Conservation (phyloP, 2,888 invertebrate genomes). For the Ctenicera cuprea region DNA sequence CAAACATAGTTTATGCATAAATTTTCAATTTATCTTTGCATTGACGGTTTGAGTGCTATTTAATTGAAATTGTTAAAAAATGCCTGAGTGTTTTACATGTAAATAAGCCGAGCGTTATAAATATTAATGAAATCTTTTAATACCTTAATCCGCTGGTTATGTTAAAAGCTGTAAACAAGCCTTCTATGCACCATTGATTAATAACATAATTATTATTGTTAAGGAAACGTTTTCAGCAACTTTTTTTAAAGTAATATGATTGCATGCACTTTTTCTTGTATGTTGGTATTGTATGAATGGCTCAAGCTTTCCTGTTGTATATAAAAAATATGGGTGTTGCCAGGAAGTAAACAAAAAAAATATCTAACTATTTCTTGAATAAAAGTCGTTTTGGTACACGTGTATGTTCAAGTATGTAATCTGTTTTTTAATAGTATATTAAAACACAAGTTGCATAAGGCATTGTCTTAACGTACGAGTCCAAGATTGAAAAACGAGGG, state of each 20-base stretch:
- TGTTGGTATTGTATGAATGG: no score
- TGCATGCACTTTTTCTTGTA: no score
- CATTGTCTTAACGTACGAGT: no score
- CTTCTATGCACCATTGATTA: background rate
- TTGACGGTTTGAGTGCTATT: slow-evolving; percentile 11
- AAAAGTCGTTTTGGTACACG: no score
- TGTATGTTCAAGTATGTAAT: no score
- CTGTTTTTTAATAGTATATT: no score
- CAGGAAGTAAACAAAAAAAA: no score
- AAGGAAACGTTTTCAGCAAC: slow-evolving; percentile 7
- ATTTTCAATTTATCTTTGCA: slow-evolving; percentile 23
- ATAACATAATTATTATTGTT: slow-evolving; percentile 17
- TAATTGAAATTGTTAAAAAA: slow-evolving; percentile 19
- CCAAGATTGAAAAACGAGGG: no score
- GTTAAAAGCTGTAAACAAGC: slow-evolving; percentile 19
- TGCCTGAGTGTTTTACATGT: slow-evolving; percentile 9
- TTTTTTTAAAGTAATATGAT: background rate
- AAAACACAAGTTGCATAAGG: no score
- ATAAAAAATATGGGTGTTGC: no score
- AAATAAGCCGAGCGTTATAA: slow-evolving; percentile 11
- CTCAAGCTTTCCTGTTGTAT: no score
- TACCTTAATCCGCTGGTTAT: slow-evolving; percentile 14
- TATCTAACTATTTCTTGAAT: no score
- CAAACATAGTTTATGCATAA: slow-evolving; percentile 17
- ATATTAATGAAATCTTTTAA: slow-evolving; percentile 26